Evolutionary conservation across 2,113 vertebrate species (phyloP), one percentile per base, ranked within the genome.

Genomic region (Mustela lutreola): DNA sequence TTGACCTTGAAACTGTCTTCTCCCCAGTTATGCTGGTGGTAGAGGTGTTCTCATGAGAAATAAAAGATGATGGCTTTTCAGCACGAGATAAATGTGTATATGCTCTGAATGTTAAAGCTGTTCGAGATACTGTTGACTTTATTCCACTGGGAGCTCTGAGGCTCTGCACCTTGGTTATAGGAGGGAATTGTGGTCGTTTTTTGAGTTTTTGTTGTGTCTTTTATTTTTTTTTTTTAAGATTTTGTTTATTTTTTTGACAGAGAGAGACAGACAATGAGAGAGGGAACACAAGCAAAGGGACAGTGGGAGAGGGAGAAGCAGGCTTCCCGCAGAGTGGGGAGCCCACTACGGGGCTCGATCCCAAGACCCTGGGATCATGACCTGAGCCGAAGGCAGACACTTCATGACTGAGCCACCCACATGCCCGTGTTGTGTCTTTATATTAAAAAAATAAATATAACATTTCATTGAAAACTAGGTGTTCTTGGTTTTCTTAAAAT

Each of bases 161-260:
- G 53, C 80, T 90, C 14, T 83, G 22, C 21, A 39, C 22, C 14
- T 93, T 31, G 11, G 10, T 58, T 78, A 16, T 18, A 56, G 56
- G 21, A 84, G 63, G 63, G 33, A 62, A 28, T 50, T 24, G 56
- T 70, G 76, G 21, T 53, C 60, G 26, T 79, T 93, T 93, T 33
- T 62, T 79, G 53, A 97, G n/a, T 94, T 96, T 89, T 95, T 92
- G 58, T 62, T 97, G 28, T 21, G 65, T 96, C 26, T 92, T 71
- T 89, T 39, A 39, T 26, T 62, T 24, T 62, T 62, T 62, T 62
- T 62, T 24, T 60, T 24, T 26, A 62, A 62, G 60, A 62, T 26
- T 62, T 62, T 60, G 21, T 60, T 60, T 62, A 62, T 62, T 62
- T 62, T 26, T 62, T 62, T 62, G 24, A 62, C 22, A 24, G 60